Base-by-base conservation (phyloP, 1,140 invertebrate species). In the Leptoteleia sp. region DNA sequence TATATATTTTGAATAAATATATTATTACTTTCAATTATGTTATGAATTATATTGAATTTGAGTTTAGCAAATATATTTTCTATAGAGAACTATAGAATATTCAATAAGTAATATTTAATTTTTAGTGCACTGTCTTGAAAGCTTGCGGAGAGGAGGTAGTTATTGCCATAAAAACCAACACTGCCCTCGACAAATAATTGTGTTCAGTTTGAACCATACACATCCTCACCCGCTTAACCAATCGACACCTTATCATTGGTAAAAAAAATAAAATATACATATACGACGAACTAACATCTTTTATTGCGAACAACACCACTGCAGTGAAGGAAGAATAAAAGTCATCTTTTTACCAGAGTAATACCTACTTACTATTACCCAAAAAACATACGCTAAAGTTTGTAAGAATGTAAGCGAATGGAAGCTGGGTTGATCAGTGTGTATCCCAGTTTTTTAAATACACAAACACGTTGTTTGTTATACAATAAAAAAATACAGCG, bases 111-210 rank as follows among this genome's bases (percentile, higher is more conserved):
- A n/a, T n/a, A n/a, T 25, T 37, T 54, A 6, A 27, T 59, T 91
- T 93, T 70, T 90, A 94, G 92, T 97, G 96, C 93, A 97, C 96
- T 79, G 96, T 97, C 72, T 91, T 97, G 85, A 96, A 96, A 88
- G 94, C 96, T 80, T 97, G 95, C 89, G 95, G 95, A 77, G 96
- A 97, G 91, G 96, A 97, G 91, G 95, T 95, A 90, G 96, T 97
- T 80, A 96, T 97, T 91, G 96, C 96, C 89, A 94, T 96, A 85
- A 97, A 97, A 92, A 95, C 94, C 91, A 97, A 97, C 91, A 96
- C 95, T 89, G 95, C 95, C 91, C 92, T 96, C 83, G 95, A 97
- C 91, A 97, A 96, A 95, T 96, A 96, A 95, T 91, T 87, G 86
- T 89, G 88, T 89, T 90, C 85, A 85, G 78, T 85, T 83, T 62